These are phyloP conservation scores for Galbula dea DNA, from an alignment of 2,113 vertebrate genomes.

Conservation along the genomic window DNA sequence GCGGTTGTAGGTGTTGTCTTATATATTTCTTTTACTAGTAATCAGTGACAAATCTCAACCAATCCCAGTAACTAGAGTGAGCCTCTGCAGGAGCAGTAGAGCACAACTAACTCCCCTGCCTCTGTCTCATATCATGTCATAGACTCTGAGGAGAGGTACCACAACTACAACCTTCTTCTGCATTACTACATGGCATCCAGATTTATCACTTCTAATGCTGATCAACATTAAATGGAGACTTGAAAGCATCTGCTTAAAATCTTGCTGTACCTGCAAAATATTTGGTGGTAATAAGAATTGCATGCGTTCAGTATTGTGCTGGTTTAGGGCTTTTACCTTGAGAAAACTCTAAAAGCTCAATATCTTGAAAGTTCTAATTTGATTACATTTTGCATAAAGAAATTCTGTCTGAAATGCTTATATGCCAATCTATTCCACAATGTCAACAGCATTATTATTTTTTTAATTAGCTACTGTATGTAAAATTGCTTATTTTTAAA, in stretches of 20 bases:
- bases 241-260: background rate
- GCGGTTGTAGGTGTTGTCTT: background rate
- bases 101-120: background rate
- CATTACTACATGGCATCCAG: background rate
- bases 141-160: background rate
- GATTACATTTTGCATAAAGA: conserved; percentile 2
- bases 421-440: background rate
- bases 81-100: background rate
- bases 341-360: background rate
- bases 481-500: background rate
- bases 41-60: background rate
- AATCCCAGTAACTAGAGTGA: background rate
- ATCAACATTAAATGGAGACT: background rate
- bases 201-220: background rate
- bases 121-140: background rate
- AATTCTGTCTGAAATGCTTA: background rate
- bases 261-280: background rate
- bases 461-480: background rate
- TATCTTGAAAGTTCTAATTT: background rate
- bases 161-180: background rate
- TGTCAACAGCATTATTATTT: background rate
- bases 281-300: background rate
- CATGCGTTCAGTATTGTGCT: background rate
- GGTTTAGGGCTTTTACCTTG: background rate
- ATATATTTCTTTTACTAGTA: background rate